Conservation (phyloP, 2,113 vertebrate species). For the Varanus salvator region DNA sequence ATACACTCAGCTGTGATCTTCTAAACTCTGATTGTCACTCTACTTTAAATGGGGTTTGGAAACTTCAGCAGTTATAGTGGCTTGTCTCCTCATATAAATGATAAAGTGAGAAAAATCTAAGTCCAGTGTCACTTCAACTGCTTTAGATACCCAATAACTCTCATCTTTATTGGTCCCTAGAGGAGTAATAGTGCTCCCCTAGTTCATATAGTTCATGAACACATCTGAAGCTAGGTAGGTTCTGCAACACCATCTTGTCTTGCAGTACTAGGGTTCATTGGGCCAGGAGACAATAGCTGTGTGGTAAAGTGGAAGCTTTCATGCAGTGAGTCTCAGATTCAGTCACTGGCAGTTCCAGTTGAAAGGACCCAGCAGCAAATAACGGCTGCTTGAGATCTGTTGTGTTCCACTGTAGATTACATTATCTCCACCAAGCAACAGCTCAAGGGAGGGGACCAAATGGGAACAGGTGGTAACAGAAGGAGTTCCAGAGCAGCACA, state of each 20-base stretch:
- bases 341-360: not conserved
- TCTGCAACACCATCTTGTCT: not conserved
- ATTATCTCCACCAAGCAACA: too few species aligned
- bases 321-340: not conserved
- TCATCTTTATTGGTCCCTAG: too few species aligned
- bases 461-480: too few species aligned
- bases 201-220: not conserved
- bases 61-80: not conserved
- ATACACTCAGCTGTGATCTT: not conserved
- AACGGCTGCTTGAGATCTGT: not conserved
- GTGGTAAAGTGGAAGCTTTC: not conserved
- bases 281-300: not conserved
- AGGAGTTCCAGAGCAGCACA: too few species aligned
- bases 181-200: not conserved
- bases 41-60: not conserved
- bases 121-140: not conserved
- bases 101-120: not conserved
- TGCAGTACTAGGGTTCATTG: not conserved
- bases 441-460: too few species aligned
- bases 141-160: too few species aligned
- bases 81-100: not conserved
- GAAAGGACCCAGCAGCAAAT: not conserved
- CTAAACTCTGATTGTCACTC: not conserved
- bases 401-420: too few species aligned
- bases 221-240: not conserved